Conservation (phyloP, 2,888 invertebrate species). For the Oscheius onirici region DNA sequence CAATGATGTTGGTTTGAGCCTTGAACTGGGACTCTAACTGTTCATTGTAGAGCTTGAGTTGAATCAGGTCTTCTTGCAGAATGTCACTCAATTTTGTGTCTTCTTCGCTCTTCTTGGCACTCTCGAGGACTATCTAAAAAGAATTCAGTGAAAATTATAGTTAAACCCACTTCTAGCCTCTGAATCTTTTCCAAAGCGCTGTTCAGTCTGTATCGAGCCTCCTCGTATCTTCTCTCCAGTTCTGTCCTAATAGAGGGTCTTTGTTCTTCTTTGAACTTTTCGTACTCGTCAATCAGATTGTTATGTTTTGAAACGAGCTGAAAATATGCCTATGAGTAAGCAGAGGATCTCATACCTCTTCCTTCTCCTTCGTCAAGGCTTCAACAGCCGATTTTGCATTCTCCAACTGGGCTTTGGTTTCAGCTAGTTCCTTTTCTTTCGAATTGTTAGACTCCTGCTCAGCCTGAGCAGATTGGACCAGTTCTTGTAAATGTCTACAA, state of each 20-base stretch:
- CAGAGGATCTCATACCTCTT: slow-evolving; percentile 13
- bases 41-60: slow-evolving; percentile 54
- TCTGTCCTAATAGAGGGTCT: slow-evolving; percentile 59
- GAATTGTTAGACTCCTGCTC: slow-evolving; percentile 38
- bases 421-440: slow-evolving; percentile 38
- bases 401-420: slow-evolving; percentile 21
- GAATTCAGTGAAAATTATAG: neutral
- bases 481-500: slow-evolving; percentile 46
- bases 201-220: slow-evolving; percentile 57
- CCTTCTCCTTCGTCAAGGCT: slow-evolving; percentile 36
- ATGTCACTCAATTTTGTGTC: slow-evolving; percentile 38
- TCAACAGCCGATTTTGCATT: slow-evolving; percentile 35
- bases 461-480: slow-evolving; percentile 38
- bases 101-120: slow-evolving; percentile 46
- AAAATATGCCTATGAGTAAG: neutral
- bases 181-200: slow-evolving; percentile 57
- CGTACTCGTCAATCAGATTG: slow-evolving; percentile 42
- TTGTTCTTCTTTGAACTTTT: slow-evolving; percentile 50
- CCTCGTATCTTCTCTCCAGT: slow-evolving; percentile 66
- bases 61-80: slow-evolving; percentile 45
- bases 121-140: slow-evolving; percentile 38
- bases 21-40: slow-evolving; percentile 58
- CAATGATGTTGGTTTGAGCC: slow-evolving; percentile 66
- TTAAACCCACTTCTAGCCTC: slow-evolving; percentile 47
- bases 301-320: slow-evolving; percentile 16